phyloP scores from a whole-genome alignment of 2,797 vertebrate genomes.

The Eulemur mongoz region DNA sequence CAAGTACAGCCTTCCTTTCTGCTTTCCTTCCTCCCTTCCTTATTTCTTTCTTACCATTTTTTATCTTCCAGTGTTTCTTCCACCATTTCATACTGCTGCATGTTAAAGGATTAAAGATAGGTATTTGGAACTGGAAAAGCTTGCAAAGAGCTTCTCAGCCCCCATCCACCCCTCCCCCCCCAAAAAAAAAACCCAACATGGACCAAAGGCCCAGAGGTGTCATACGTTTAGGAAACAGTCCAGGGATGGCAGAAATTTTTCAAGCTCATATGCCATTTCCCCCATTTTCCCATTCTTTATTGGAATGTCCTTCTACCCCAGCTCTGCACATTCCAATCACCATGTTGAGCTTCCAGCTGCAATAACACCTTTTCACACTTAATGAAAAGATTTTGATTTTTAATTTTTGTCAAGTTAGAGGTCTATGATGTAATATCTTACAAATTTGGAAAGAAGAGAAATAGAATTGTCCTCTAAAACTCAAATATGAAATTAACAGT shows the following conservation, averaged over 20 bases:
- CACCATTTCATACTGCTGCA: not conserved
- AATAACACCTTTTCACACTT: not conserved
- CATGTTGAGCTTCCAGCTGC: not conserved
- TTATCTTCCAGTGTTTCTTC: not conserved
- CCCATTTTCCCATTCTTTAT: not conserved
- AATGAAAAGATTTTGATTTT: not conserved
- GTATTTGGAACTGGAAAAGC: not conserved
- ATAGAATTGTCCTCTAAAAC: not conserved
- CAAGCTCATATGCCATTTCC: not conserved
- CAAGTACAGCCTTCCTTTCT: not conserved
- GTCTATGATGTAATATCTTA: not conserved
- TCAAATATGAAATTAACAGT: not conserved
- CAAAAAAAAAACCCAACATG: not conserved
- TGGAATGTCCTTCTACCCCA: not conserved
- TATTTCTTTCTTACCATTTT: not conserved
- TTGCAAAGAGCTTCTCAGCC: not conserved
- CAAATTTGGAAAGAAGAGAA: not conserved
- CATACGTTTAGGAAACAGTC: not conserved
- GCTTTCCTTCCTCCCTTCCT: not conserved
- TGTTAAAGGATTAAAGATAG: not conserved
- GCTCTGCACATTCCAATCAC: not conserved
- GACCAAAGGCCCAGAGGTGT: not conserved
- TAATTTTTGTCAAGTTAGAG: not conserved
- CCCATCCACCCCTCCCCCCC: rapidly evolving
- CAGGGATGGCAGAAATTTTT: not conserved